phyloP scores from a whole-genome alignment of 2,888 invertebrate species.

The Arge pagana region DNA sequence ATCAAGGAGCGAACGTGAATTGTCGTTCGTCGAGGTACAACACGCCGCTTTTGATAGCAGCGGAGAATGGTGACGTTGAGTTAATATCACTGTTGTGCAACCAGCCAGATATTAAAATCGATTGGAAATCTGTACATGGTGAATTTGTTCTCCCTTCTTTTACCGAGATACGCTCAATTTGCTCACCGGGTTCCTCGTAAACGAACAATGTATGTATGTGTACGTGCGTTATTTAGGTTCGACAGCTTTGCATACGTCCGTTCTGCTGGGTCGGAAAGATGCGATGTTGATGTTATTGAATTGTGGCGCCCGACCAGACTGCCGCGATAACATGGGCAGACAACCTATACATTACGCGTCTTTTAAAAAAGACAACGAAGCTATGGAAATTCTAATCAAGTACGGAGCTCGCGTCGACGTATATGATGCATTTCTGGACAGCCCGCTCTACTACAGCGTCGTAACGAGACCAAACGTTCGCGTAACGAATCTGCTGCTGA shows the following conservation, averaged over 20 bases:
- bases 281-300: slow-evolving; percentile 26
- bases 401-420: slow-evolving; percentile 28
- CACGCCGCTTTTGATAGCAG: slow-evolving; percentile 29
- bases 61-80: slow-evolving; percentile 31
- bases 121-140: slow-evolving; percentile 8
- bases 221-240: slow-evolving; percentile 24
- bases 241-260: slow-evolving; percentile 31
- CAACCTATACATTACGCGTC: slow-evolving; percentile 32
- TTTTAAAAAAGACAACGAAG: slow-evolving; percentile 24
- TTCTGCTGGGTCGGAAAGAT: slow-evolving; percentile 28
- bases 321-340: slow-evolving; percentile 30
- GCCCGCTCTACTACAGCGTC: slow-evolving; percentile 29
- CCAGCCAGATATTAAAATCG: background rate
- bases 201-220: background rate
- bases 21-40: slow-evolving; percentile 27
- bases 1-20: slow-evolving; percentile 30
- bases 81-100: slow-evolving; percentile 26
- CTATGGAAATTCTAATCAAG: slow-evolving; percentile 26
- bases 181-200: too few relatives aligned
- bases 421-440: slow-evolving; percentile 32
- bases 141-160: too few relatives aligned
- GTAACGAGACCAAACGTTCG: slow-evolving; percentile 29
- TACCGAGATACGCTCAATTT: too few relatives aligned
- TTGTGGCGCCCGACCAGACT: slow-evolving; percentile 23
- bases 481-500: slow-evolving; percentile 29